Conservation (phyloP, 1,140 invertebrate genomes). For the Paraescarpia echinospica region DNA sequence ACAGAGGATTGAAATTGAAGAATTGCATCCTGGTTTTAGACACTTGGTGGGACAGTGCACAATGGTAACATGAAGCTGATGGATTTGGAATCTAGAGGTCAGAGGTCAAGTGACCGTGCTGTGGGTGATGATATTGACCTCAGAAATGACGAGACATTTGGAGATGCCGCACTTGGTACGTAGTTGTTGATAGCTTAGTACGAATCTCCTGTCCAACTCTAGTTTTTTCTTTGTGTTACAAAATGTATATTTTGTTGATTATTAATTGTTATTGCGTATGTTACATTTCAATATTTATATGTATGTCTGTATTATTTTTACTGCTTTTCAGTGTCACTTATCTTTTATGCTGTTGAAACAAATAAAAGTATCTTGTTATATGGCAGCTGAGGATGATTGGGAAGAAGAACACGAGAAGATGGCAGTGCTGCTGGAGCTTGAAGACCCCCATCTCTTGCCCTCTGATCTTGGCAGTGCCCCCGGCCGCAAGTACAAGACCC, state of each 20-base stretch:
- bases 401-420: conserved; percentile 72
- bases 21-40: background rate
- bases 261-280: too few species aligned
- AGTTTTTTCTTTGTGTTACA: too few species aligned
- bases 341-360: too few species aligned
- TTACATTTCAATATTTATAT: too few species aligned
- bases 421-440: conserved; percentile 56
- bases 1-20: background rate
- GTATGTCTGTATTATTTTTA: background rate
- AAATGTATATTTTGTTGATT: too few species aligned
- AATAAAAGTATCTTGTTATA: background rate
- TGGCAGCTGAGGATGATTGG: conserved; percentile 63
- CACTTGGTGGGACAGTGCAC: background rate
- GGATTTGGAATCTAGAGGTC: background rate
- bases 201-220: too few species aligned
- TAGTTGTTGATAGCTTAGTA: conserved; percentile 34
- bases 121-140: conserved; percentile 83
- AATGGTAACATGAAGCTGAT: background rate
- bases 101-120: background rate
- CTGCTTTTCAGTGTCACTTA: too few species aligned
- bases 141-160: conserved; percentile 88
- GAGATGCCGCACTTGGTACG: conserved; percentile 60
- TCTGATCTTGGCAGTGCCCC: background rate
- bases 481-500: background rate
- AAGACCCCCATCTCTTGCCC: background rate